Base-by-base conservation (phyloP, 2,113 vertebrate genomes). In the Oreochromis tanganicae region DNA sequence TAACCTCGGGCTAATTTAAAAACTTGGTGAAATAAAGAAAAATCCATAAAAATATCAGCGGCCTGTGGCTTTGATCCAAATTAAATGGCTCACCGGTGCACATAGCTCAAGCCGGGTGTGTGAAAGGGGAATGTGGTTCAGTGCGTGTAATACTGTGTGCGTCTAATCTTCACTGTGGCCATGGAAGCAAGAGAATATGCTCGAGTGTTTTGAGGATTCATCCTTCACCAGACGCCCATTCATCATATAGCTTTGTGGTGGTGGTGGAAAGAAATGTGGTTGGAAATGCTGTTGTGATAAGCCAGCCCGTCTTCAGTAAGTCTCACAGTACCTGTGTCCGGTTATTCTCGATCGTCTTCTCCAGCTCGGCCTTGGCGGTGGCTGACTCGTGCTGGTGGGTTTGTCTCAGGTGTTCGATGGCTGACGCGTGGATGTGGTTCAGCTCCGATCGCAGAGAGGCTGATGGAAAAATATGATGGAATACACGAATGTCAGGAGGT, bases 361-460 rank as follows among this genome's bases (percentile, higher is more conserved):
- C 98, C 82, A 99, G 95, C 92, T 99, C 98, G 93, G 96, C 90
- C 88, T 97, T 98, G 88, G 97, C 97, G 50, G 96, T 95, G 7
- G 97, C 94, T 32, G 97, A 84, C 94, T 99, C 98, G 87, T 99
- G 98, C 8, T 99, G 98, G 89, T 99, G 98, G 85, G 94, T 97
- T 91, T 98, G 98, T 82, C 97, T 96, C 91, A 99, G 95, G 90
- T 99, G 97, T 91, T 99, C 98, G 84, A 99, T 97, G 84, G 98
- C 97, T 41, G 98, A 97, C 12, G 98, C 98, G 27, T 99, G 98
- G 85, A 99, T 97, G 91, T 99, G 98, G 90, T 99, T 99, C 84
- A 99, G 92, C 95, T 99, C 98, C 19, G 98, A 99, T 79, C 99
- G 97, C 88, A 99, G 96, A 63, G 98, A 99, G 24, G 98, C 98